phyloP scores from a whole-genome alignment of 2,113 vertebrate genomes.

The Elephas maximus region DNA sequence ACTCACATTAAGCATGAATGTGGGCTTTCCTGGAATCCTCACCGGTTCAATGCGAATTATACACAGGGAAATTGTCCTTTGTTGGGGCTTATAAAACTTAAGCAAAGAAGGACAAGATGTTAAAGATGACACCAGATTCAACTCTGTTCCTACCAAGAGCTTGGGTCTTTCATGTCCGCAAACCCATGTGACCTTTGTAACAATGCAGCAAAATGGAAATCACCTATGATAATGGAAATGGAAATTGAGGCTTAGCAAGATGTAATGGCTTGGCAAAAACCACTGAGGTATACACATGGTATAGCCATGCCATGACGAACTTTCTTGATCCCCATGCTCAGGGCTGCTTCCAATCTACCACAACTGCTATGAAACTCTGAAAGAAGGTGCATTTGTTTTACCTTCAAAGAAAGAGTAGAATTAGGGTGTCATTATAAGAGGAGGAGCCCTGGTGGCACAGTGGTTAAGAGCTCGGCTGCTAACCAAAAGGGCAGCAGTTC shows the following conservation, averaged over 20 bases:
- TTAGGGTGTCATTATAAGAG: background rate
- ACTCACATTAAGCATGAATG: background rate
- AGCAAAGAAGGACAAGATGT: background rate
- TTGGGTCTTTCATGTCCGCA: background rate
- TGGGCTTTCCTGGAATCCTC: background rate
- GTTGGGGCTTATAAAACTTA: background rate
- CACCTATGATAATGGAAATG: background rate
- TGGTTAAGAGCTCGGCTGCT: background rate
- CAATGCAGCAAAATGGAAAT: background rate
- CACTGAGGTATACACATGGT: background rate
- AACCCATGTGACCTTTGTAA: background rate
- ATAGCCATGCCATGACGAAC: background rate
- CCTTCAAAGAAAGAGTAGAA: background rate
- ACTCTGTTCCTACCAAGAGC: background rate
- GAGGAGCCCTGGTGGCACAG: background rate
- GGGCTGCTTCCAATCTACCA: background rate
- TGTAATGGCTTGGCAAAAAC: background rate
- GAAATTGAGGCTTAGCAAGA: conserved; percentile 3
- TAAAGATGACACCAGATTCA: background rate
- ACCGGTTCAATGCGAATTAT: background rate
- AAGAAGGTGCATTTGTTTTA: background rate
- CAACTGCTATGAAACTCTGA: background rate
- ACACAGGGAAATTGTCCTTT: background rate
- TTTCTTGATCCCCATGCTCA: background rate
- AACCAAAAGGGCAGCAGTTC: too few species aligned